Evolutionary conservation across 1,140 invertebrate species (phyloP).

Genomic region (Drosophila tristis): DNA sequence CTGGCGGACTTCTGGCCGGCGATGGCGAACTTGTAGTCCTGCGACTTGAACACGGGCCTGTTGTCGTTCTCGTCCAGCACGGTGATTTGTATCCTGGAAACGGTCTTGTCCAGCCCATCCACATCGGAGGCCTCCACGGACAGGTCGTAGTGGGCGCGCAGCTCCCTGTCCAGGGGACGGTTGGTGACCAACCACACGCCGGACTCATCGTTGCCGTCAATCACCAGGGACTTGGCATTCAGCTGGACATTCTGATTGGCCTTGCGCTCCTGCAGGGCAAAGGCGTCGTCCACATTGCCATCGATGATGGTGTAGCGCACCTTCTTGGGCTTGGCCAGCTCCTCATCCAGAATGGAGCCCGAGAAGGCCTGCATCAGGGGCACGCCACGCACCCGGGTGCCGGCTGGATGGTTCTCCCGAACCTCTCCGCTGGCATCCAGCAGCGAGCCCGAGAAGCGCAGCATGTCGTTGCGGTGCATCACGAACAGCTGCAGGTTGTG

Average conservation of each 20-base stretch:
- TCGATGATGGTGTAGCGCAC: slow-evolving; percentile 91
- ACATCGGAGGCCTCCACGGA: slow-evolving; percentile 91
- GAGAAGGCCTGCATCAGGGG: slow-evolving; percentile 87
- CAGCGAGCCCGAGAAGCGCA: slow-evolving; percentile 88
- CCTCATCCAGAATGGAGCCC: slow-evolving; percentile 81
- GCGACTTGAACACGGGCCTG: slow-evolving; percentile 91
- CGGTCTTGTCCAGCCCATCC: slow-evolving; percentile 89
- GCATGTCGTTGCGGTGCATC: slow-evolving; percentile 91
- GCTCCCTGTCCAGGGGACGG: slow-evolving; percentile 90
- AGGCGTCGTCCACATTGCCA: slow-evolving; percentile 89
- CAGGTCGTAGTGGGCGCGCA: slow-evolving; percentile 88
- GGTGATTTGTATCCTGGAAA: slow-evolving; percentile 89
- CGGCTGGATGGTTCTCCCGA: slow-evolving; percentile 89
- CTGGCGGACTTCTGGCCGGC: slow-evolving; percentile 86
- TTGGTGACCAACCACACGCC: slow-evolving; percentile 90
- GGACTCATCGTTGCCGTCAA: slow-evolving; percentile 80
- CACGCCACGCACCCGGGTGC: slow-evolving; percentile 88
- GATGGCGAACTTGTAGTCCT: slow-evolving; percentile 91
- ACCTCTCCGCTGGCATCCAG: slow-evolving; percentile 88
- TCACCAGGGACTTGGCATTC: slow-evolving; percentile 85
- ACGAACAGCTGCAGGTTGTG: slow-evolving; percentile 93
- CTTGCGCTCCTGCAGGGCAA: slow-evolving; percentile 88
- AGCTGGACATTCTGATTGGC: slow-evolving; percentile 85
- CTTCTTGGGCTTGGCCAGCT: slow-evolving; percentile 85
- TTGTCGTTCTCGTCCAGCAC: slow-evolving; percentile 96